Evolutionary conservation across 2,888 invertebrate species (phyloP).

Genomic region (Philonicus albiceps): DNA sequence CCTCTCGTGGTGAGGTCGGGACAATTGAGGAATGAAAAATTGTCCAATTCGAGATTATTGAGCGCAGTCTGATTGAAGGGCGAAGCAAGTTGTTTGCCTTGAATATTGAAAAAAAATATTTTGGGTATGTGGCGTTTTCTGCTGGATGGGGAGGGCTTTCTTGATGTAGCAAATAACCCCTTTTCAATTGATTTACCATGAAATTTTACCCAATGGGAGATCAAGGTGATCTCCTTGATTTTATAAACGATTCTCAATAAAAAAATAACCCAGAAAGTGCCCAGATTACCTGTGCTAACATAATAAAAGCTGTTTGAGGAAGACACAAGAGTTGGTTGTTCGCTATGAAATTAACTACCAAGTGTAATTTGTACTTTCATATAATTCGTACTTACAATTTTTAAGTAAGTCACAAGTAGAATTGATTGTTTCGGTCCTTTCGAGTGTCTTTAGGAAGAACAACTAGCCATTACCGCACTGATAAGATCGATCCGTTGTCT

Average conservation of each 20-base stretch:
- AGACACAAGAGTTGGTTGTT: too few relatives aligned
- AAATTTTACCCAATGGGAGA: background rate
- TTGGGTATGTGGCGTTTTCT: background rate
- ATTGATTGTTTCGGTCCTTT: too few relatives aligned
- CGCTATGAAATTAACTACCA: too few relatives aligned
- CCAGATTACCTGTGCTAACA: background rate
- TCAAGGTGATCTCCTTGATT: background rate
- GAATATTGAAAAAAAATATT: background rate
- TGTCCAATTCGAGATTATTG: background rate
- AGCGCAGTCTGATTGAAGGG: background rate
- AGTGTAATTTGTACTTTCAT: too few relatives aligned
- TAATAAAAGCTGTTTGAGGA: too few relatives aligned
- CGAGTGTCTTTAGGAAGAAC: too few relatives aligned
- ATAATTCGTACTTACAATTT: too few relatives aligned
- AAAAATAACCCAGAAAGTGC: background rate
- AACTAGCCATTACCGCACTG: too few relatives aligned
- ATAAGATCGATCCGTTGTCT: too few relatives aligned
- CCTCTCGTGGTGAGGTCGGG: background rate
- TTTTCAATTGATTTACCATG: background rate
- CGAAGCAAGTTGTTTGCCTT: background rate
- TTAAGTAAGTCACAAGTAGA: too few relatives aligned
- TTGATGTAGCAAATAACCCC: background rate
- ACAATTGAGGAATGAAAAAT: background rate
- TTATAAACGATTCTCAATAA: background rate
- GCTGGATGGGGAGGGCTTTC: background rate